Conservation (phyloP, 2,113 vertebrate species). For the Xiphorhynchus elegans region DNA sequence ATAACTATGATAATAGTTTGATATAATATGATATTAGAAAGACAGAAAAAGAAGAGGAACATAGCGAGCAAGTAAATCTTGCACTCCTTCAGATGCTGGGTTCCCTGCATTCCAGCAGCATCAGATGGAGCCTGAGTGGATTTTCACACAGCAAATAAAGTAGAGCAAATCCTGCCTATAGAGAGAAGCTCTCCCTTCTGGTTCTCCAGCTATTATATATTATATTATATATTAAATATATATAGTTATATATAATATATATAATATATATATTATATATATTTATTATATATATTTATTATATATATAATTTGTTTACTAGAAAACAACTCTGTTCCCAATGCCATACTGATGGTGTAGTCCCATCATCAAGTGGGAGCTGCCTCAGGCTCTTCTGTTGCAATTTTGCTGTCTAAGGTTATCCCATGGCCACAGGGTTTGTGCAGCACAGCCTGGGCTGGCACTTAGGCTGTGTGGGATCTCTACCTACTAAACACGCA, state of each 20-base stretch:
- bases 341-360: not conserved
- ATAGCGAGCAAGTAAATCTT: not conserved
- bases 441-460: rapidly evolving
- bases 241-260: too few species aligned
- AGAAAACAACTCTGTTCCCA: not conserved
- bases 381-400: not conserved
- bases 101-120: not conserved
- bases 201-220: not conserved
- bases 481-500: rapidly evolving
- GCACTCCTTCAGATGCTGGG: not conserved
- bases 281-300: too few species aligned
- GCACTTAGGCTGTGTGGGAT: not conserved
- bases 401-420: not conserved
- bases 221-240: too few species aligned
- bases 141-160: not conserved
- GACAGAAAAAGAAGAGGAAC: not conserved
- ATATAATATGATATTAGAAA: not conserved
- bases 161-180: not conserved
- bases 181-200: not conserved
- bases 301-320: not conserved
- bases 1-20: not conserved
- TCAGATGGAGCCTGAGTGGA: rapidly evolving
- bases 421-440: rapidly evolving
- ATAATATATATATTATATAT: too few species aligned
- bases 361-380: rapidly evolving